Percentiles rank a stretch among this genome's conserved stretches.
These are phyloP conservation scores for Apotomis capreana DNA, from an alignment of 2,888 invertebrate genomes.

Conservation along the genomic window DNA sequence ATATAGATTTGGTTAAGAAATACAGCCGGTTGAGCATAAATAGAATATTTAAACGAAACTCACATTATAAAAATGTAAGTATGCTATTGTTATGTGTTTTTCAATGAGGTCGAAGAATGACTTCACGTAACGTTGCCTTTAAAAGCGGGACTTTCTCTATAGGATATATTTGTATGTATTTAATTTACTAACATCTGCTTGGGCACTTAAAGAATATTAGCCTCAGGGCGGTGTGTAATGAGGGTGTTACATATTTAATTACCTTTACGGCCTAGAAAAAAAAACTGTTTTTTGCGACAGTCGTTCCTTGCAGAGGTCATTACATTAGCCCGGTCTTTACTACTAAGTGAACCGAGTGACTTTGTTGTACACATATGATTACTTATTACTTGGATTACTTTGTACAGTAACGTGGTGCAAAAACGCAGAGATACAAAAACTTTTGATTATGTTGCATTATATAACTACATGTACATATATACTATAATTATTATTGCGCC, in stretches of 20 bases:
- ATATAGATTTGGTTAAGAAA: too few relatives aligned
- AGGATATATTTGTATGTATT: not conserved
- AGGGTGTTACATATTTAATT: conserved; percentile 40
- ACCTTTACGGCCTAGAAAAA: conserved; percentile 18
- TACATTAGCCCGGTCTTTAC: conserved; percentile 25
- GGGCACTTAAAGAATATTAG: conserved; percentile 33
- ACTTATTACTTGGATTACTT: not conserved
- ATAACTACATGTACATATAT: too few relatives aligned
- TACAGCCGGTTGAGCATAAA: not conserved
- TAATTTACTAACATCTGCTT: conserved; percentile 19
- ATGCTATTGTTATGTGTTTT: not conserved
- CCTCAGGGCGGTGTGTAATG: conserved; percentile 25
- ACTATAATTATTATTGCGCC: too few relatives aligned
- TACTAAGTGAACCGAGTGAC: conserved; percentile 14
- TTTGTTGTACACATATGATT: not conserved
- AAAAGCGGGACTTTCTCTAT: not conserved
- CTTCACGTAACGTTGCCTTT: not conserved
- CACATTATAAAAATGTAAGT: not conserved
- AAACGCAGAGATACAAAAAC: not conserved
- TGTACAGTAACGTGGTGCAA: not conserved
- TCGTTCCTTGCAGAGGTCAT: conserved; percentile 30
- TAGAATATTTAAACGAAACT: not conserved
- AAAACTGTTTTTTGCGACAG: conserved; percentile 26
- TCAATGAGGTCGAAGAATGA: not conserved
- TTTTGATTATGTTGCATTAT: too few relatives aligned